These are phyloP conservation scores for Sarcophaga rosellei DNA, from an alignment of 2,888 invertebrate genomes.

Conservation along the genomic window DNA sequence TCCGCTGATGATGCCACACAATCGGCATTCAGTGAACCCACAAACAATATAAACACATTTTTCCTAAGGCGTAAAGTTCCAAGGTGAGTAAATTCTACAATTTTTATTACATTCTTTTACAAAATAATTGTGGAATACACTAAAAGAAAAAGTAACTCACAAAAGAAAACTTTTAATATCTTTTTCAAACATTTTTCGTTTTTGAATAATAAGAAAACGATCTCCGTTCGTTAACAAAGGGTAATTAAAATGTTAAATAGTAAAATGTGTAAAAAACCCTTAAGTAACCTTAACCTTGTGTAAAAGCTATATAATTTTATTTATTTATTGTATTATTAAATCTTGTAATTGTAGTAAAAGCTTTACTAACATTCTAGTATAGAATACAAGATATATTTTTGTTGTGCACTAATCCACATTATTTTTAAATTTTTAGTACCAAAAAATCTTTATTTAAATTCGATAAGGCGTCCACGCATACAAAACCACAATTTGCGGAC, in stretches of 20 bases:
- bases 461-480: constrained; percentile 82
- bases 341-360: too few species aligned
- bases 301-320: background rate
- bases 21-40: constrained; percentile 80
- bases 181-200: background rate
- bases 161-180: constrained; percentile 10
- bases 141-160: background rate
- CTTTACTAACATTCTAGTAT: too few species aligned
- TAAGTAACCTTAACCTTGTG: background rate
- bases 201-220: constrained; percentile 45
- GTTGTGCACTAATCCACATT: background rate
- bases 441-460: constrained; percentile 87
- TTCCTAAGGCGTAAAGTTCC: constrained; percentile 80
- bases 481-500: constrained; percentile 15
- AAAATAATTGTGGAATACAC: too few species aligned
- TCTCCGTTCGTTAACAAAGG: constrained; percentile 52
- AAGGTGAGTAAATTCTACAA: constrained; percentile 72
- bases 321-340: too few species aligned
- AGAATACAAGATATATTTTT: too few species aligned
- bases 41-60: constrained; percentile 82
- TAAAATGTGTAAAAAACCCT: background rate
- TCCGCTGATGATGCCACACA: constrained; percentile 84
- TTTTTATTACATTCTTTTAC: background rate
- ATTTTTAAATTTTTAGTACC: constrained; percentile 76
- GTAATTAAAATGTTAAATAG: constrained; percentile 28